Percentiles rank a stretch among this genome's conserved stretches.
Conservation (phyloP, 2,113 vertebrate genomes). For the Chloropsis cyanopogon region DNA sequence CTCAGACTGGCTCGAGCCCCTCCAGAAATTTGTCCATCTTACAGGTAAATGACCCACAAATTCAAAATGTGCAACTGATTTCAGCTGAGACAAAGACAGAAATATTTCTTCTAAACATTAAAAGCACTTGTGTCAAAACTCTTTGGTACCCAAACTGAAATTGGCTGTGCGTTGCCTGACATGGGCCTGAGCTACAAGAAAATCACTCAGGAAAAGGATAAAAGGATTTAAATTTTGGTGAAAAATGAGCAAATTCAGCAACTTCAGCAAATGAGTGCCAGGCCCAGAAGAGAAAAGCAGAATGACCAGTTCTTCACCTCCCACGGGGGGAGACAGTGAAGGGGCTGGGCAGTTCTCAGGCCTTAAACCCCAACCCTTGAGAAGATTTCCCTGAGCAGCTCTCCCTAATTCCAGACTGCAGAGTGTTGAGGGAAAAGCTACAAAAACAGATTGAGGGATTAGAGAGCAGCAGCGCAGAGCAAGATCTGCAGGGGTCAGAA, state of each 20-base stretch:
- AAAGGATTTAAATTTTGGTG: not conserved
- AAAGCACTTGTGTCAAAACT: not conserved
- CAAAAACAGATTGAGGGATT: not conserved
- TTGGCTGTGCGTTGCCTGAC: not conserved
- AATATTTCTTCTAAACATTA: not conserved
- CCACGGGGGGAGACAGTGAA: accelerated
- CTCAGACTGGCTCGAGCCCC: not conserved
- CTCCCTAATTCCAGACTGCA: not conserved
- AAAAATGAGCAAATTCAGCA: not conserved
- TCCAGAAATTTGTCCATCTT: not conserved
- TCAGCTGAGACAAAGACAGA: not conserved
- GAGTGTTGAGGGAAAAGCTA: not conserved
- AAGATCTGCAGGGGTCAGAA: not conserved
- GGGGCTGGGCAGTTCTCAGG: not conserved
- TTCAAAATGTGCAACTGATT: not conserved
- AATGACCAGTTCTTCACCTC: not conserved
- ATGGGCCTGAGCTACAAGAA: no score
- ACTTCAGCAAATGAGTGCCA: not conserved
- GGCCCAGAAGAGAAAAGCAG: not conserved
- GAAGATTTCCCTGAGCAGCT: not conserved
- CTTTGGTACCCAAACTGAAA: not conserved
- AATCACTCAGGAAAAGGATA: accelerated
- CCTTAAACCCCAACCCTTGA: not conserved
- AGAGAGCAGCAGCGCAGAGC: not conserved
- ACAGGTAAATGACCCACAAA: not conserved